These are phyloP conservation scores for Amazona vittata DNA, from an alignment of 2,113 vertebrate genomes.

Conservation along the genomic window DNA sequence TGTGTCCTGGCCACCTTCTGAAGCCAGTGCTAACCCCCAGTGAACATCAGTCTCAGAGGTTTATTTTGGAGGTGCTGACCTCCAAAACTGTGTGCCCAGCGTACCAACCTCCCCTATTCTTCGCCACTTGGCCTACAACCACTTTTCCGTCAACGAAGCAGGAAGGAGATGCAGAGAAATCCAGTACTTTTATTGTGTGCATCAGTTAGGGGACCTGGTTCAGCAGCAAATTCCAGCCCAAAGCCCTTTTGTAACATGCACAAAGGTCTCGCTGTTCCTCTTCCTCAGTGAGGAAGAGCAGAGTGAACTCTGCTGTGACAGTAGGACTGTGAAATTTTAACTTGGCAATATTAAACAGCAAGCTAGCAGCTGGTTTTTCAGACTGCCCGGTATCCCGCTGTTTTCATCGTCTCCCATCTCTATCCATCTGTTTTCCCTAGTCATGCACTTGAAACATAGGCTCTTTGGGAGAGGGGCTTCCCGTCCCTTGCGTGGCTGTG, in stretches of 20 bases:
- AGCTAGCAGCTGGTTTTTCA: background rate
- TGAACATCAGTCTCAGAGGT: background rate
- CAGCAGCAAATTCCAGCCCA: background rate
- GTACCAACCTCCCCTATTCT: background rate
- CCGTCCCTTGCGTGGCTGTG: background rate
- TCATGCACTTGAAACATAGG: background rate
- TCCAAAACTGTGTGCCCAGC: background rate
- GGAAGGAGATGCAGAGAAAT: background rate
- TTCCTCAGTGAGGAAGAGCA: background rate
- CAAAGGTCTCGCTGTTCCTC: background rate
- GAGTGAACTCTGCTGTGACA: background rate
- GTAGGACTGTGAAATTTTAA: background rate
- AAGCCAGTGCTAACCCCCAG: background rate
- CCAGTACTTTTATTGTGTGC: rapidly evolving
- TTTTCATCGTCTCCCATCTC: background rate
- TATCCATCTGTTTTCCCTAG: background rate
- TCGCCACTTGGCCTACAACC: background rate
- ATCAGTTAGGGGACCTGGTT: background rate
- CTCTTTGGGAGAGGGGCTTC: background rate
- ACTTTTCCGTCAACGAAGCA: background rate
- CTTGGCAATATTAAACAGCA: background rate
- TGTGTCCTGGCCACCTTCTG: background rate
- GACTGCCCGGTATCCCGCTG: background rate
- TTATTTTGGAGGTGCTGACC: background rate
- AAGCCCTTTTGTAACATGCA: background rate